A percentile compares a stretch with the other conserved stretches of the same genome.
phyloP scores from a whole-genome alignment of 1,140 invertebrate genomes.

The Saccostrea glomerata region DNA sequence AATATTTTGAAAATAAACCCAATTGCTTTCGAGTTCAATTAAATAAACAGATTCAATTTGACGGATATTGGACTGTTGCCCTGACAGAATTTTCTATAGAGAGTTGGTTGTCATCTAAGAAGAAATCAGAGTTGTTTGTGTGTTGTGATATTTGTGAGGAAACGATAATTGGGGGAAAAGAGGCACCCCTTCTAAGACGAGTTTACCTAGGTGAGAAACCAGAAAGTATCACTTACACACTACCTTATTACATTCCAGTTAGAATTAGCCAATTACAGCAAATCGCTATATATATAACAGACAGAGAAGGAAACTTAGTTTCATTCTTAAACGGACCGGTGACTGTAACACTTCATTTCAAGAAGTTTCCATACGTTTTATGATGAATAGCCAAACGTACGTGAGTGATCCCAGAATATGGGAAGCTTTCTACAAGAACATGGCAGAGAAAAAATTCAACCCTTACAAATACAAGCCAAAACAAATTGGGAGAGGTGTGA shows the following conservation, averaged over 20 bases:
- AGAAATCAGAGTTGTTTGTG: slow-evolving; percentile 41
- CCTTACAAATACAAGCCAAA: too few relatives aligned
- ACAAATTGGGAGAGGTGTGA: neutral
- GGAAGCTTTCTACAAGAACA: too few relatives aligned
- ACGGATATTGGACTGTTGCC: slow-evolving; percentile 43
- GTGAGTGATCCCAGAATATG: slow-evolving; percentile 14
- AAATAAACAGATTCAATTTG: slow-evolving; percentile 35
- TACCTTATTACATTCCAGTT: slow-evolving; percentile 47
- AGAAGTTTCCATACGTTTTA: slow-evolving; percentile 39
- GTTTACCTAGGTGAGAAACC: slow-evolving; percentile 36
- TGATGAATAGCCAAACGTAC: slow-evolving; percentile 18
- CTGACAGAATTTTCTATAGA: slow-evolving; percentile 28
- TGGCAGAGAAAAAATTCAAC: too few relatives aligned
- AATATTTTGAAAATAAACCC: slow-evolving; percentile 25
- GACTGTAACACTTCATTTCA: slow-evolving; percentile 52
- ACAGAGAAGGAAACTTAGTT: slow-evolving; percentile 14
- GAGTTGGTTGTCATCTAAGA: slow-evolving; percentile 4
- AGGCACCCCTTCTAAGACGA: slow-evolving; percentile 40
- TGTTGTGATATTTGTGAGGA: slow-evolving; percentile 45
- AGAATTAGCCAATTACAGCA: slow-evolving; percentile 43
- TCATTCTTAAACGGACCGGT: slow-evolving; percentile 48
- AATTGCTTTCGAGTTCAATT: slow-evolving; percentile 38
- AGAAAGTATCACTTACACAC: slow-evolving; percentile 9
- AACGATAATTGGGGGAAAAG: slow-evolving; percentile 35
- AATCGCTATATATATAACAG: slow-evolving; percentile 51